Evolutionary conservation across 2,888 invertebrate species (phyloP).

Genomic region (Antitype chi): DNA sequence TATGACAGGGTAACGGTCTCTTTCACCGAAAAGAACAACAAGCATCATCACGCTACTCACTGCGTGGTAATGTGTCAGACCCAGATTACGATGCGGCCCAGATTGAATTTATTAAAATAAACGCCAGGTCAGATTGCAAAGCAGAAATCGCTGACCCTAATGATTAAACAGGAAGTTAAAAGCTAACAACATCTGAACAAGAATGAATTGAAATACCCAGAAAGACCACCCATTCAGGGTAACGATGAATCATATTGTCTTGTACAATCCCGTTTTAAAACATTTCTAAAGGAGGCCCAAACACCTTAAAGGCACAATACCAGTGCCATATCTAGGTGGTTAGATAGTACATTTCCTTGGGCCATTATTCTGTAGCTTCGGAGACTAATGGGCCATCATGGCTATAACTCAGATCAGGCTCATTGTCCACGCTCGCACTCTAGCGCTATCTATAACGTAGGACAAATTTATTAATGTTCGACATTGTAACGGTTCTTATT

Average conservation of each 20-base stretch:
- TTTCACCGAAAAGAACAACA: not conserved
- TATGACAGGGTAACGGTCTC: not conserved
- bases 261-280: constrained; percentile 51
- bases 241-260: constrained; percentile 54
- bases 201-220: constrained; percentile 36
- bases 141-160: constrained; percentile 29
- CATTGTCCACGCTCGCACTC: constrained; percentile 88
- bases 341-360: constrained; percentile 72
- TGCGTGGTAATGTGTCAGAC: not conserved
- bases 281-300: constrained; percentile 44
- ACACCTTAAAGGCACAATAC: constrained; percentile 67
- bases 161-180: constrained; percentile 41
- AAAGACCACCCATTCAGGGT: constrained; percentile 35
- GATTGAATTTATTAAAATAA: constrained; percentile 29
- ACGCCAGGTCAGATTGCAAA: constrained; percentile 11
- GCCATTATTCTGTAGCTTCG: constrained; percentile 86
- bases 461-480: constrained; percentile 90
- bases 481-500: constrained; percentile 84
- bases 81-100: not conserved
- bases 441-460: constrained; percentile 86
- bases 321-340: constrained; percentile 76
- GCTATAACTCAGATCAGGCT: constrained; percentile 86
- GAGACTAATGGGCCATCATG: constrained; percentile 88
- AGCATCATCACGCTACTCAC: not conserved
- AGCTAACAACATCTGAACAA: constrained; percentile 23